Conservation (phyloP, 2,888 invertebrate genomes). For the Perizoma flavofasciatum region DNA sequence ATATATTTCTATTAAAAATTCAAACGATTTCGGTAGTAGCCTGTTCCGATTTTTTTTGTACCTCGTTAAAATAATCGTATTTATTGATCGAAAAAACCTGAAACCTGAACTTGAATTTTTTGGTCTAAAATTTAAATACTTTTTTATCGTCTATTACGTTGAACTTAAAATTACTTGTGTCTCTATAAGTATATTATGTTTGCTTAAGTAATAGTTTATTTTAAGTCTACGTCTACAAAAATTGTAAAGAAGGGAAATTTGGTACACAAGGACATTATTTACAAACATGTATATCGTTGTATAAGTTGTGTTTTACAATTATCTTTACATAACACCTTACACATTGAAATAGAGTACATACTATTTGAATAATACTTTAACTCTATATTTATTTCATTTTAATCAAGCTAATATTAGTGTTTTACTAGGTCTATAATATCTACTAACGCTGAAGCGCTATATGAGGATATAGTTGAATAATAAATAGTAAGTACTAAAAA, state of each 20-base stretch:
- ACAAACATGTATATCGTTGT: conserved; percentile 76
- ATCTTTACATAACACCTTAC: conserved; percentile 54
- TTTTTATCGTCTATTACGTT: conserved; percentile 6
- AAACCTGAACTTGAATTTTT: conserved; percentile 8
- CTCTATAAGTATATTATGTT: conserved; percentile 18
- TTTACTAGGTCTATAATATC: conserved; percentile 52
- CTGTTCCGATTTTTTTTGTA: conserved; percentile 11
- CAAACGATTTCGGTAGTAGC: conserved; percentile 17
- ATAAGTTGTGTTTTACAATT: conserved; percentile 67
- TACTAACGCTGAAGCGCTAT: conserved; percentile 58
- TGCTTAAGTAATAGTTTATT: conserved; percentile 19
- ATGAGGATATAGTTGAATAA: conserved; percentile 44
- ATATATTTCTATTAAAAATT: conserved; percentile 13
- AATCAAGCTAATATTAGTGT: conserved; percentile 64
- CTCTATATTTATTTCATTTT: conserved; percentile 60
- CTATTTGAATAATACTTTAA: conserved; percentile 73
- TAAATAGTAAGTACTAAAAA: conserved; percentile 47
- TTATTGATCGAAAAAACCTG: conserved; percentile 12
- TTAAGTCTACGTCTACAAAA: conserved; percentile 70
- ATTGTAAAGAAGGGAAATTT: conserved; percentile 82
- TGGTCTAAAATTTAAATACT: not conserved
- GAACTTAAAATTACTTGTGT: conserved; percentile 21
- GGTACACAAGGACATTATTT: conserved; percentile 74
- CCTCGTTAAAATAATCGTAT: not conserved
- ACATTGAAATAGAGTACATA: conserved; percentile 64